phyloP scores from a whole-genome alignment of 2,113 vertebrate genomes.

The Dasyurus viverrinus region DNA sequence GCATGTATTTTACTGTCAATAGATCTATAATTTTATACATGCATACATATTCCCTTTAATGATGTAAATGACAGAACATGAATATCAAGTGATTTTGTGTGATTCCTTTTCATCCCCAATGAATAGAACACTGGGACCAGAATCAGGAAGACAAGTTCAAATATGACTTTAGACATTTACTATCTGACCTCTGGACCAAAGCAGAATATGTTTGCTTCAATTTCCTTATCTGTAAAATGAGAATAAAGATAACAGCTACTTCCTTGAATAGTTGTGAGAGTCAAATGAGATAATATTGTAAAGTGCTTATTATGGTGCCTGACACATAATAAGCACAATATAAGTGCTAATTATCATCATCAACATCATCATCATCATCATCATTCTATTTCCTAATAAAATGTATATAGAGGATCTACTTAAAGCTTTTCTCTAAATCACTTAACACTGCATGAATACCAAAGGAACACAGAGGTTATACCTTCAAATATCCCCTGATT shows the following conservation, averaged over 20 bases:
- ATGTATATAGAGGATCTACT: background rate
- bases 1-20: background rate
- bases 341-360: background rate
- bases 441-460: background rate
- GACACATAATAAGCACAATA: background rate
- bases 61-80: background rate
- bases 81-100: background rate
- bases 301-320: background rate
- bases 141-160: background rate
- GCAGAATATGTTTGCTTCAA: background rate
- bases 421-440: background rate
- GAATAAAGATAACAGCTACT: background rate
- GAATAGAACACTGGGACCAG: background rate
- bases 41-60: background rate
- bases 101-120: background rate
- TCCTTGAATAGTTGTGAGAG: background rate
- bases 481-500: background rate
- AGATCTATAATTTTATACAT: background rate
- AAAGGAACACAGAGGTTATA: background rate
- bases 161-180: background rate
- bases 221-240: background rate
- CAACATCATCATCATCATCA: background rate
- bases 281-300: background rate
- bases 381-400: background rate
- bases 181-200: background rate